Evolutionary conservation across 2,797 vertebrate genomes (phyloP), one percentile per base, ranked within the genome.

Genomic region (Austrolebias charrua): DNA sequence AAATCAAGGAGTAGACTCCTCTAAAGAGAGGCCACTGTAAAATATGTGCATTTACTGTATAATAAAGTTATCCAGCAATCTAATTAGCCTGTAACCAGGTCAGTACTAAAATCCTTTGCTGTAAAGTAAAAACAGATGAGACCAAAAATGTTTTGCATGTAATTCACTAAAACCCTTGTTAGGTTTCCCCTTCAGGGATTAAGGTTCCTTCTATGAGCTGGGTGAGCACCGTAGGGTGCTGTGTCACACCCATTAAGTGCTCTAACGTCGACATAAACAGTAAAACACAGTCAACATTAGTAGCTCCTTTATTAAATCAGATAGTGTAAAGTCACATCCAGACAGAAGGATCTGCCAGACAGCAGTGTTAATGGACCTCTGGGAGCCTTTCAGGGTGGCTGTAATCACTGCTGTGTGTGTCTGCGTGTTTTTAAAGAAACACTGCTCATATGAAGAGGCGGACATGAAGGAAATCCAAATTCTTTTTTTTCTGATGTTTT

Each of bases 291-390:
- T 46, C 66, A 40, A 75, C 67, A 78, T 82, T 76, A 80, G 74
- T 31, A 42, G 72, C 46, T 45, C 35, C 66, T 72, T 86, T 82
- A 88, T 89, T 84, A 75, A 85, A 86, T 87, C 56, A 76, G 40
- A 71, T 33, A 67, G 45, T 5, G 15, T 54, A 51, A 28, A 68
- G 61, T 66, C n/a, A 4, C 4, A 9, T 55, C 53, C 58, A 75
- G 65, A 61, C 46, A 42, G 61, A 28, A 10, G 35, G 58, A 45
- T 20, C 50, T 63, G 57, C 55, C 73, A 78, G 28, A 55, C 50
- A 65, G 49, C 12, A 24, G 56, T 2, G 47, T 63, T 66, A 67
- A 61, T 67, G 66, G 58, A 35, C 57, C 70, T 53, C 43, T 33
- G 62, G 79, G 78, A 74, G 64, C 50, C 47, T 60, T 52, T 75